Evolutionary conservation across 2,113 vertebrate genomes (phyloP), one percentile per base, ranked within the genome.

Genomic region (Microcebus murinus): DNA sequence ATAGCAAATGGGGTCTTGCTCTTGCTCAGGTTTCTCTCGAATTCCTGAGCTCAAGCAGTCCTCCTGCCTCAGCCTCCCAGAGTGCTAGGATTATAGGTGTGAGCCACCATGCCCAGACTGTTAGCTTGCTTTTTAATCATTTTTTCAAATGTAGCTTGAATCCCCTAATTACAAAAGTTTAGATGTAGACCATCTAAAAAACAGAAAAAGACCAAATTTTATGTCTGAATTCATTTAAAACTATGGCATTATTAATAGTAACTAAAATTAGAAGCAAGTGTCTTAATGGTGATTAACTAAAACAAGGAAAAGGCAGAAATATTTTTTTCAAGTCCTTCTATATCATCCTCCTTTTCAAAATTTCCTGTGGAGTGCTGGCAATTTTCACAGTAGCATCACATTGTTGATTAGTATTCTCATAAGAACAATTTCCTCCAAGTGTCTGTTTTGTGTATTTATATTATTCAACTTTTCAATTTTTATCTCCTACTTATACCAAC

Each of bases 191-290:
- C 10, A 73, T 42, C 68, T 84, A 52, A 73, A 73, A 95, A 85
- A 61, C 13, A 77, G 74, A 87, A 65, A 90, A 83, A 57, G 8
- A 34, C 2, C 4, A 84, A 87, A 39, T 10, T 80, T 63, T 77
- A 20, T 70, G 36, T 92, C 67, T 90, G 36, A 73, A 86, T 59
- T 83, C 29, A 67, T 71, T 96, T 39, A 80, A 87, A 95, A 61
- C 7, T 79, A 68, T 79, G 25, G 4, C n/a, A 59, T 80, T 84
- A 29, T 61, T 63, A 63, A 29, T 63, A 55, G 42, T 48, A 50
- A 74, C 39, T 34, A 34, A 79, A 92, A 70, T 20, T 80, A 80
- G 34, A 87, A 82, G 45, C 8, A 65, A 77, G 7, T 82, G 77
- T 52, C 59, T 80, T 86, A 52, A 48, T 74, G 21, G 21, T 68